Base-by-base conservation (phyloP, 2,888 invertebrate species). In the Automeris io region DNA sequence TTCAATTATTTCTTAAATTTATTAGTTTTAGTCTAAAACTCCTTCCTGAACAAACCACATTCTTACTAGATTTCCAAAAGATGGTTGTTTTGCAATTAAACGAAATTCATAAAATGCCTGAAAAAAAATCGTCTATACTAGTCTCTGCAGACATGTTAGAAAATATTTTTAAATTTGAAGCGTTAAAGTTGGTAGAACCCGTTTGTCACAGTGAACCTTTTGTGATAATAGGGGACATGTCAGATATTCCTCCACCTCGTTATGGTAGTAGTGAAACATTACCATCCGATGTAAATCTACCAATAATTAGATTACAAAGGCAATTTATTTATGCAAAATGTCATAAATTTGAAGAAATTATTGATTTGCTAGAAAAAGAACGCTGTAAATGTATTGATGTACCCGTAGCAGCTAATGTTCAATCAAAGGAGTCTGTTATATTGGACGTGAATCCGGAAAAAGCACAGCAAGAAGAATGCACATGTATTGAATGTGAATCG, bases 281-380 rank as follows among this genome's bases (percentile, higher is more conserved):
- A 38, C 60, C 72, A 1, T 58, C 65, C 8, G 61, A 76, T 38
- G 72, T 72, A 16, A 79, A 78, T 39, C 61, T 85, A 24, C 78
- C 79, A 1, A 51, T 52, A 37, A 50, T 83, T 18, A 59, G 70
- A 53, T 41, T 83, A 19, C 61, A 75, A 35, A 69, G 76, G 45
- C 61, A 82, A 42, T 79, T 65, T 44, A 38, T 78, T 35, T 86
- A 83, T 47, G 85, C 85, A 0, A 81, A 77, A 54, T 86, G 86
- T 46, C 69, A 78, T 36, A 69, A 63, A 43, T 77, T 59, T 49
- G 71, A 83, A 45, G 65, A 74, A 31, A 69, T 85, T 2, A 78
- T 73, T 54, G 57, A 53, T 3, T 52, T 70, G 43, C 51, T 85
- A 24, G 64, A 79, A 44, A 56, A 65, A n/a, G 57, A 66, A 37